Evolutionary conservation across 2,888 invertebrate species (phyloP).

Genomic region (Xanthorhoe spadicearia): DNA sequence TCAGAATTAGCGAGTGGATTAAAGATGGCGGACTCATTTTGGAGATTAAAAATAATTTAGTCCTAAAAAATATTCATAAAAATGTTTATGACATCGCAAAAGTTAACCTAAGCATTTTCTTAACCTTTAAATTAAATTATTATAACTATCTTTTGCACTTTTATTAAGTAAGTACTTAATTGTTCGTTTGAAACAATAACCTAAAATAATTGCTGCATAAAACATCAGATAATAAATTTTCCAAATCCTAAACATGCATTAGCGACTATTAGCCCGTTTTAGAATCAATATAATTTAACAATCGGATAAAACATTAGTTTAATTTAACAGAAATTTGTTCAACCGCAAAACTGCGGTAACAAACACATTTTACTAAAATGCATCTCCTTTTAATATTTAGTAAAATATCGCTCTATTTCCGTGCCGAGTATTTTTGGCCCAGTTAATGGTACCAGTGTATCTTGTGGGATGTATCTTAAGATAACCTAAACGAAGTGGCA

Average conservation of each 20-base stretch:
- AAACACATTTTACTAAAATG: conserved; percentile 15
- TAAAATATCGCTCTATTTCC: conserved; percentile 29
- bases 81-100: neutral
- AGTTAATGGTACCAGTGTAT: conserved; percentile 14
- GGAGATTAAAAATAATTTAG: neutral
- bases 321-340: conserved; percentile 68
- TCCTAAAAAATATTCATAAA: neutral
- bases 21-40: conserved; percentile 21
- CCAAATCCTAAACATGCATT: neutral
- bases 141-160: no score
- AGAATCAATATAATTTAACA: conserved; percentile 38
- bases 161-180: no score
- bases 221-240: no score
- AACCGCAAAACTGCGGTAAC: conserved; percentile 62
- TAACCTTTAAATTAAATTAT: no score
- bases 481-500: conserved; percentile 13
- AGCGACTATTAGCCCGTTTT: conserved; percentile 11
- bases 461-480: conserved; percentile 9
- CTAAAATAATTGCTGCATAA: no score
- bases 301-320: conserved; percentile 60
- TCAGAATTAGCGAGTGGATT: conserved; percentile 28
- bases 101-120: no score
- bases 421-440: conserved; percentile 19
- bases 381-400: conserved; percentile 16
- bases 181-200: no score